These are phyloP conservation scores for Sarotherodon lohbergeri DNA, from an alignment of 2,113 vertebrate genomes.

Conservation along the genomic window DNA sequence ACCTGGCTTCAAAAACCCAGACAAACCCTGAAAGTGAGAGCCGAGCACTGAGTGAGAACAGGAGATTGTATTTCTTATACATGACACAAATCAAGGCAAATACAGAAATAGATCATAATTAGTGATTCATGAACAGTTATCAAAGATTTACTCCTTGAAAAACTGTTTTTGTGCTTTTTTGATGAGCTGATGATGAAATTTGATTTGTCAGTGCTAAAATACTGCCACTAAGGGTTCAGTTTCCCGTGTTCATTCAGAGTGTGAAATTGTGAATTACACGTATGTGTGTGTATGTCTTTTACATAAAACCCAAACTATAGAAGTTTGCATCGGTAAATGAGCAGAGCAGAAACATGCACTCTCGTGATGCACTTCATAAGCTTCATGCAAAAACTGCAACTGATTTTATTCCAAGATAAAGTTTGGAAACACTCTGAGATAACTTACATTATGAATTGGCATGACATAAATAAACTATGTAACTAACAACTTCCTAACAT, in stretches of 20 bases:
- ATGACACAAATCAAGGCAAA: background rate
- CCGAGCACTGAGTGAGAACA: background rate
- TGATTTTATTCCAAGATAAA: background rate
- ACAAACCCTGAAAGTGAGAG: background rate
- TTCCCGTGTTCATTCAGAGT: background rate
- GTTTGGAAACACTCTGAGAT: background rate
- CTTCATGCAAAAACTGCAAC: background rate
- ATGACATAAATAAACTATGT: background rate
- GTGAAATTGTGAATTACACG: background rate
- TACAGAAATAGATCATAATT: background rate
- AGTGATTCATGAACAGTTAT: background rate
- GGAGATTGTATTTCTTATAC: background rate
- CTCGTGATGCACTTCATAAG: background rate
- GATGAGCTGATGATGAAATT: background rate
- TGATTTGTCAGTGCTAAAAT: background rate
- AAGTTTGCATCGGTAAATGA: background rate
- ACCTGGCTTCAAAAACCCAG: fast-evolving
- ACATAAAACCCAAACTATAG: background rate
- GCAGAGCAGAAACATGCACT: background rate
- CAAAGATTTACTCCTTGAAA: background rate
- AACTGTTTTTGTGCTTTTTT: background rate
- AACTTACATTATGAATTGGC: fast-evolving
- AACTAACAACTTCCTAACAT: background rate
- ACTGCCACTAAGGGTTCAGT: background rate
- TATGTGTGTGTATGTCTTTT: background rate